Conservation (phyloP, 2,113 vertebrate species). For the Forbesichthys agassizii region DNA sequence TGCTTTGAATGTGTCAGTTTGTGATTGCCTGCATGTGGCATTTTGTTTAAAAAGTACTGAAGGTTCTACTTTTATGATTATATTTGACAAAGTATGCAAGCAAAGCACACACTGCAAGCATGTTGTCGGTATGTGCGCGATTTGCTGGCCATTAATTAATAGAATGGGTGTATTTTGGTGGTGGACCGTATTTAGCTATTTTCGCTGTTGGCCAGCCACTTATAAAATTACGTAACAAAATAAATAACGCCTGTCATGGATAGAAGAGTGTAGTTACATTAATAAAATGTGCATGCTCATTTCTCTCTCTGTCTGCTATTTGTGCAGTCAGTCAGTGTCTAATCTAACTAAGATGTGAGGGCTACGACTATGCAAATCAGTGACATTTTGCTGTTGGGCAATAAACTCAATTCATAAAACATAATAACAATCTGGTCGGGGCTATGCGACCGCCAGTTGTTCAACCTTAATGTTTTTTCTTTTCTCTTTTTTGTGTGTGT, state of each 20-base stretch:
- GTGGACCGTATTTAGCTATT: conserved; percentile 58
- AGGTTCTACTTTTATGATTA: not conserved
- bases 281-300: conserved; percentile 8
- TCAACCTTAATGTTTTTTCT: too few species aligned
- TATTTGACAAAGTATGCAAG: not conserved
- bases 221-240: conserved; percentile 33
- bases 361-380: too few species aligned
- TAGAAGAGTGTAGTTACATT: conserved; percentile 12
- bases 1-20: not conserved
- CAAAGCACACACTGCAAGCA: not conserved
- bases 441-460: too few species aligned
- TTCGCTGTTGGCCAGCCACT: conserved; percentile 34
- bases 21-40: not conserved
- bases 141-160: conserved; percentile 30
- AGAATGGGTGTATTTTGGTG: conserved; percentile 28
- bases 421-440: too few species aligned
- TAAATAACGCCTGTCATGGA: conserved; percentile 26
- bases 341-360: too few species aligned
- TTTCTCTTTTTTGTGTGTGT: too few species aligned
- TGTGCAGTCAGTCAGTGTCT: not conserved
- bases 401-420: too few species aligned
- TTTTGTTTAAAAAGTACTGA: not conserved
- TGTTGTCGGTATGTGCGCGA: not conserved
- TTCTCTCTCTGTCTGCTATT: not conserved
- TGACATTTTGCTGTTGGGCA: too few species aligned